Evolutionary conservation across 2,888 invertebrate species (phyloP).

Genomic region (Sphaerophoria rueppellii): DNA sequence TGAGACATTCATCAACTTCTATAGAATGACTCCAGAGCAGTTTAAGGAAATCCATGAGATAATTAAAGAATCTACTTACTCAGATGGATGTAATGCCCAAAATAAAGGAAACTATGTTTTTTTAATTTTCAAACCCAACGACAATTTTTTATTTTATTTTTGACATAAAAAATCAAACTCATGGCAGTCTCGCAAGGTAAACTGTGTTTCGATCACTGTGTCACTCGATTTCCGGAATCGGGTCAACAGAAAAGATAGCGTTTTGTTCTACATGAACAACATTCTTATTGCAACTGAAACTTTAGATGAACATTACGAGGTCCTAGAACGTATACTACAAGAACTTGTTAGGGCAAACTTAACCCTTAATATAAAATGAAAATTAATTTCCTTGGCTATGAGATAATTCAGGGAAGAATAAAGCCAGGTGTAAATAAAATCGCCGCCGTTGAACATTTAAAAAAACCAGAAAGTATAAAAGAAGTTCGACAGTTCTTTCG

Average conservation of each 20-base stretch:
- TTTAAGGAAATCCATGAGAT: too few species aligned
- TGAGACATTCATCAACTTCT: too few species aligned
- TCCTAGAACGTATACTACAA: constrained; percentile 24
- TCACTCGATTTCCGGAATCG: background rate
- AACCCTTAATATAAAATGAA: constrained; percentile 45
- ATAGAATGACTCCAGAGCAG: too few species aligned
- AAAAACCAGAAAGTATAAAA: constrained; percentile 36
- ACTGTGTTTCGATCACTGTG: too few species aligned
- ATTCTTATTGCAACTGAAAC: constrained; percentile 16
- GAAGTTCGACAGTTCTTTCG: constrained; percentile 72
- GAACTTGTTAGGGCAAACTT: constrained; percentile 34
- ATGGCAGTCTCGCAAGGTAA: too few species aligned
- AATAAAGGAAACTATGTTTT: too few species aligned
- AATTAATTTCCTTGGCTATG: constrained; percentile 44
- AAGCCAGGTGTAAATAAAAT: constrained; percentile 41
- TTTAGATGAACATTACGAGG: background rate
- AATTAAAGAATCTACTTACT: too few species aligned
- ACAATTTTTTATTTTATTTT: too few species aligned
- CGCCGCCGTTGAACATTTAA: constrained; percentile 17
- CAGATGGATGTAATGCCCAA: too few species aligned
- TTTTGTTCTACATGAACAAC: constrained; percentile 43
- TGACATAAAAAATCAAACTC: too few species aligned
- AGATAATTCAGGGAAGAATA: constrained; percentile 32
- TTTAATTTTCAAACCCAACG: too few species aligned
- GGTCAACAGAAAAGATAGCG: too few species aligned